These are phyloP conservation scores for Drosophila teissieri DNA, from an alignment of 1,140 invertebrate species.

Conservation along the genomic window DNA sequence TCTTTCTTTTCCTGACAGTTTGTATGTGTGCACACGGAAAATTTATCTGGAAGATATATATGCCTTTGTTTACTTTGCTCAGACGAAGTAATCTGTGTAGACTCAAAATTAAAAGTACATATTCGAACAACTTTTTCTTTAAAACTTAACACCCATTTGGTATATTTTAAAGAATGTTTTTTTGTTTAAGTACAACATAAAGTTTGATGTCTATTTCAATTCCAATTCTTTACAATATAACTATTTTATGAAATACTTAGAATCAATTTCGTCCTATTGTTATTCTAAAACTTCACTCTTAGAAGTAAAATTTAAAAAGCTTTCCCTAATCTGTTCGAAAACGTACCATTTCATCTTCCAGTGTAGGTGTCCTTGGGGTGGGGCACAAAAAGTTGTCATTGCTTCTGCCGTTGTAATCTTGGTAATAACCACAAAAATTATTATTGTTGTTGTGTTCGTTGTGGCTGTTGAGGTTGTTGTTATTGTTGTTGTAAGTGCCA, in stretches of 20 bases:
- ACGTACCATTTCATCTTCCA: background rate
- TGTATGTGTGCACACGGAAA: constrained; percentile 19
- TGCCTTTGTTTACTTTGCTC: too few species aligned
- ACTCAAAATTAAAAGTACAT: too few species aligned
- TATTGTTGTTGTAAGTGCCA: constrained; percentile 79
- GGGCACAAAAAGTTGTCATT: constrained; percentile 54
- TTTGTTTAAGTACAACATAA: background rate
- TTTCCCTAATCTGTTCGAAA: background rate
- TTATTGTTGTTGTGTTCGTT: constrained; percentile 60
- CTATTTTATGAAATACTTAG: too few species aligned
- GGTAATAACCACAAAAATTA: constrained; percentile 82
- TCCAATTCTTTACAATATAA: too few species aligned
- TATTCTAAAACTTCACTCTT: too few species aligned
- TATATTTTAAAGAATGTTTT: background rate
- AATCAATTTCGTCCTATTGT: too few species aligned
- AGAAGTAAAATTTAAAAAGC: too few species aligned
- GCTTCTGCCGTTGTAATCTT: constrained; percentile 74
- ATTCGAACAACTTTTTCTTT: too few species aligned
- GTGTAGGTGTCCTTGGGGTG: constrained; percentile 7
- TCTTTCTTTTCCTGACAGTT: constrained; percentile 26
- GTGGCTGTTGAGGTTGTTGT: constrained; percentile 56
- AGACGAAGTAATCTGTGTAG: too few species aligned
- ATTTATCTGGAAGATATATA: background rate
- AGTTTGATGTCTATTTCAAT: background rate
- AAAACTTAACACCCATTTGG: too few species aligned